These are phyloP conservation scores for Arvicanthis niloticus DNA, from an alignment of 2,113 vertebrate species.

Conservation along the genomic window DNA sequence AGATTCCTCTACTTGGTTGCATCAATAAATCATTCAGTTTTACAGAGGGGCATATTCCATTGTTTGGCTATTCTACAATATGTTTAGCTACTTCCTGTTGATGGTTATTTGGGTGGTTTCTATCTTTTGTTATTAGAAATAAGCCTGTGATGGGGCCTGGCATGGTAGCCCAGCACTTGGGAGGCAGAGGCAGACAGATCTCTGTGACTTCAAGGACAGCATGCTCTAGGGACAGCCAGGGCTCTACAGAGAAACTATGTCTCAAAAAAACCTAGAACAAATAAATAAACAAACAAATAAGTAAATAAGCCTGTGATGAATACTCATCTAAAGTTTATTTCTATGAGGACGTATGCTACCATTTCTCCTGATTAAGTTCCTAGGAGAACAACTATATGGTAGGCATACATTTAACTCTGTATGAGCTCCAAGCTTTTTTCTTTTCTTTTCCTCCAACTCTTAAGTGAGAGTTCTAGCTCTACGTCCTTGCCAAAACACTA, in stretches of 20 bases:
- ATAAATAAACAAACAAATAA: no score
- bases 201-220: no score
- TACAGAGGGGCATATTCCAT: slow-evolving; percentile 2
- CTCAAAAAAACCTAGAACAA: no score
- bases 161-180: no score
- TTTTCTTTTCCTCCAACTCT: background rate
- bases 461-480: slow-evolving; percentile 34
- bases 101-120: slow-evolving; percentile 23
- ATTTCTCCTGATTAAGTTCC: slow-evolving; percentile 30
- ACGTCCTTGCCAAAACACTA: slow-evolving; percentile 18
- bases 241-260: no score
- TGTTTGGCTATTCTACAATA: background rate
- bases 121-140: slow-evolving; percentile 17
- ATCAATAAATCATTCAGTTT: slow-evolving; percentile 8
- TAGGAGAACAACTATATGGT: background rate
- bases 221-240: no score
- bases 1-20: background rate
- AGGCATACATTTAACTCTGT: background rate
- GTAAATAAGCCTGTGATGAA: slow-evolving; percentile 11
- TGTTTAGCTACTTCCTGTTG: background rate
- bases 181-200: no score
- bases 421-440: background rate
- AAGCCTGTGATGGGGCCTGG: background rate
- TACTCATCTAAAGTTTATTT: background rate
- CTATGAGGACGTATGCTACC: slow-evolving; percentile 15